phyloP scores from a whole-genome alignment of 2,888 invertebrate species.

The Lamellibrachia satsuma region DNA sequence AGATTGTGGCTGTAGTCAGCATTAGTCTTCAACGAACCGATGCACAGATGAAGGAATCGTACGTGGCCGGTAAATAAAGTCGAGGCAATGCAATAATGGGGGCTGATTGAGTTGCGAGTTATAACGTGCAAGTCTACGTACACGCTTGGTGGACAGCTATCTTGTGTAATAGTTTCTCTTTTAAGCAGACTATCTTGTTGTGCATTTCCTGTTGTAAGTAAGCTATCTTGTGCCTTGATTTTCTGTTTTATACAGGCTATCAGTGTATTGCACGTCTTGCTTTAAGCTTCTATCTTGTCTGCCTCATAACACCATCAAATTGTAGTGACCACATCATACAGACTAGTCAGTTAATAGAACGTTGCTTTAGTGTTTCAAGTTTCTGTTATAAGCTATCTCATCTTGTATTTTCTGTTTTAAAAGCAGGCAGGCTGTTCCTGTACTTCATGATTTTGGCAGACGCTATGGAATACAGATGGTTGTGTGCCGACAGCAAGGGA shows the following conservation, averaged over 20 bases:
- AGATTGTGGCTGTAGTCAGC: neutral
- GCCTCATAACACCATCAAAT: too few species aligned
- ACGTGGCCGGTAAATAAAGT: slow-evolving; percentile 10
- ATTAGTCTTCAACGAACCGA: neutral
- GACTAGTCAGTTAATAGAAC: neutral
- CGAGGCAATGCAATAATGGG: neutral
- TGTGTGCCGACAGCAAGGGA: neutral
- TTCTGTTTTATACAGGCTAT: neutral
- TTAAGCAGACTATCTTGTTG: neutral
- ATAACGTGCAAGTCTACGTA: neutral
- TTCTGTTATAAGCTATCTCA: neutral
- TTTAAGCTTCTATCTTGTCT: neutral
- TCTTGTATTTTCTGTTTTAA: neutral
- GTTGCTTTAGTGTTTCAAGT: neutral
- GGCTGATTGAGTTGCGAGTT: neutral
- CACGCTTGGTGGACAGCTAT: neutral
- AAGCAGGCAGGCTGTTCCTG: too few species aligned
- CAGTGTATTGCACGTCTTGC: neutral
- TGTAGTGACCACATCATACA: too few species aligned
- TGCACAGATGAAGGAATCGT: neutral
- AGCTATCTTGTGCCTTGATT: too few species aligned
- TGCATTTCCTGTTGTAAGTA: neutral
- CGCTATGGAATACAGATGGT: neutral
- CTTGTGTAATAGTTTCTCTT: neutral
- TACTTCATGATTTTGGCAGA: neutral